Base-by-base conservation (phyloP, 1,140 invertebrate species). In the Tribolium castaneum region DNA sequence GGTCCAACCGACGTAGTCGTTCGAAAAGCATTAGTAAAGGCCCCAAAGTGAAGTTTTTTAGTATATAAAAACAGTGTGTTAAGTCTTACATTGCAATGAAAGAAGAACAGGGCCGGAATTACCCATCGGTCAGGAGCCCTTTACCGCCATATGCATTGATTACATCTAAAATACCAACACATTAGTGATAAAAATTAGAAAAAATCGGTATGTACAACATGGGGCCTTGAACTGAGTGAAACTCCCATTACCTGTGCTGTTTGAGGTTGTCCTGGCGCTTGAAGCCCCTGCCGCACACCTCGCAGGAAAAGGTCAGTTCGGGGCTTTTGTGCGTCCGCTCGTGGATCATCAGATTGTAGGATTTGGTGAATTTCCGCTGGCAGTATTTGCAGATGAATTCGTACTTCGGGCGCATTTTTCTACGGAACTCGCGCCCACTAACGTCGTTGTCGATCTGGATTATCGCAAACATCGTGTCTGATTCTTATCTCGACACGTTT, bases 311-410 rank as follows among this genome's bases (percentile, higher is more conserved):
- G 79, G 97, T 98, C 85, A 99, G 92, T 89, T 99, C 98, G 81
- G 93, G 93, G 86, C 97, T 95, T 87, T 99, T 99, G 91, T 99
- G 98, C 80, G 97, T 99, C 86, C 98, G 92, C 88, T 99, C 98
- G 90, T 99, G 98, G 85, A 99, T 99, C 92, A 99, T 96, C 85
- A 99, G 92, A 90, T 99, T 99, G 92, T 99, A 99, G 78, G 97
- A 96, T 90, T 99, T 99, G 85, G 97, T 99, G 91, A 99, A 99
- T 85, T 97, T 92, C 85, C 98, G 93, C 88, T 98, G 94, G 91
- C 98, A 99, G 91, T 96, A 99, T 89, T 97, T 97, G 93, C 98
- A 99, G 88, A 99, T 96, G 90, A 98, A 99, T 90, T 99, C 95
- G 91, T 97, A 98, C 91, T 98, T 95, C 89, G 94, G 92, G 88